A percentile compares a stretch with the other conserved stretches of the same genome.
These are phyloP conservation scores for Pygocentrus nattereri DNA, from an alignment of 2,797 vertebrate species.

Conservation along the genomic window DNA sequence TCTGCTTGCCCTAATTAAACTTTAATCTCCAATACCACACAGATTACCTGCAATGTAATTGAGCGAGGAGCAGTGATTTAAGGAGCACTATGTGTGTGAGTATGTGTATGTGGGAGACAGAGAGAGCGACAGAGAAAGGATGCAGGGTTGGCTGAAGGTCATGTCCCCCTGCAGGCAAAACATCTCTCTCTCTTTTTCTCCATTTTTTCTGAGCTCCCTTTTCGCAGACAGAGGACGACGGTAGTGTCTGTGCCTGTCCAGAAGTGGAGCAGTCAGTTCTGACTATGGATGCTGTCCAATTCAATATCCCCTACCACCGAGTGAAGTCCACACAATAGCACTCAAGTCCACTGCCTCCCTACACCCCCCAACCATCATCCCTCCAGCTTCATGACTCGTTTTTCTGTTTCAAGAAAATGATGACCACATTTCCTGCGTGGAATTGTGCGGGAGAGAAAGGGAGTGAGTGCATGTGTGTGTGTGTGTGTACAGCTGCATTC, in stretches of 20 bases:
- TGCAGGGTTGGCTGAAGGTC: constrained; percentile 60
- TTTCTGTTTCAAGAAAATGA: constrained; percentile 34
- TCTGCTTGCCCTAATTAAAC: constrained; percentile 83
- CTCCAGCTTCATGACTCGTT: constrained; percentile 21
- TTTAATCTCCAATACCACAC: constrained; percentile 83
- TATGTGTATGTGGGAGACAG: constrained; percentile 16
- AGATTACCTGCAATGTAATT: constrained; percentile 75
- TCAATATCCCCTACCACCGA: constrained; percentile 68
- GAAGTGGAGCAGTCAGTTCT: constrained; percentile 66
- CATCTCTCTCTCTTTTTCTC: constrained; percentile 43
- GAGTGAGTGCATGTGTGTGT: constrained; percentile 61
- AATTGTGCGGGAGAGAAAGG: constrained; percentile 61
- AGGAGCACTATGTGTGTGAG: constrained; percentile 17
- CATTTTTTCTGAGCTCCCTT: constrained; percentile 22
- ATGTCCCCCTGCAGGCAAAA: constrained; percentile 57
- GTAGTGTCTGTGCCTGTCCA: constrained; percentile 40
- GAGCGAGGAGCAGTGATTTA: constrained; percentile 45
- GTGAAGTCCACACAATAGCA: constrained; percentile 62
- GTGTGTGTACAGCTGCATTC: constrained; percentile 57
- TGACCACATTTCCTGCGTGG: constrained; percentile 40
- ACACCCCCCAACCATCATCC: not conserved
- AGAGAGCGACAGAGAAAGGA: constrained; percentile 20
- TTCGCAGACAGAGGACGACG: constrained; percentile 49
- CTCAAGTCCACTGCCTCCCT: constrained; percentile 39
- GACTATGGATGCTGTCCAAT: constrained; percentile 63